These are phyloP conservation scores for Threskiornis aethiopicus DNA, from an alignment of 2,797 vertebrate species.

Conservation along the genomic window DNA sequence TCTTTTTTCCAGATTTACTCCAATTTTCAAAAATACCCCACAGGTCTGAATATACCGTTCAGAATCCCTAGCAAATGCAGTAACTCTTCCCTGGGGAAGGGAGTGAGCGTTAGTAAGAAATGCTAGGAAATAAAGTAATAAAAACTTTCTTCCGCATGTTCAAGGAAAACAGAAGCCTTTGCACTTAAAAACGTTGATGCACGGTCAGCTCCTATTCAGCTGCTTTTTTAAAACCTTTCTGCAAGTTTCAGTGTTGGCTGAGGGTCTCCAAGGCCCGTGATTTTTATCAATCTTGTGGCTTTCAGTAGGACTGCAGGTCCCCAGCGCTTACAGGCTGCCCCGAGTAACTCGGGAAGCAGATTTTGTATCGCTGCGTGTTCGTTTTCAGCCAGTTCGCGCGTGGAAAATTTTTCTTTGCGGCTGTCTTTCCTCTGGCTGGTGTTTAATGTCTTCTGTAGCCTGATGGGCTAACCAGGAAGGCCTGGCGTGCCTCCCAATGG, in stretches of 20 bases:
- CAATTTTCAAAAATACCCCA: neutral
- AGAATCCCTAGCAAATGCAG: neutral
- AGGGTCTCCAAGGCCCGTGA: fast-evolving
- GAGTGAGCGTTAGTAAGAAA: neutral
- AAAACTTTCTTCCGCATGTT: neutral
- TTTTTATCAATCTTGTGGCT: neutral
- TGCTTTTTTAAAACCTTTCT: neutral
- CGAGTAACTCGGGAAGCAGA: fast-evolving
- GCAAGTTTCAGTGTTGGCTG: neutral
- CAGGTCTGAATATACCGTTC: neutral
- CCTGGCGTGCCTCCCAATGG: neutral
- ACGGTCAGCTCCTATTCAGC: neutral
- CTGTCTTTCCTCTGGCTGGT: neutral
- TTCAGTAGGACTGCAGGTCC: fast-evolving
- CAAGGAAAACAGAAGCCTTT: neutral
- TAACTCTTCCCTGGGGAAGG: neutral
- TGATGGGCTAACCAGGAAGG: neutral
- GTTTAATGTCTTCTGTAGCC: neutral
- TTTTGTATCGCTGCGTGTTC: fast-evolving
- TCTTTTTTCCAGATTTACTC: neutral
- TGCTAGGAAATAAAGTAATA: neutral
- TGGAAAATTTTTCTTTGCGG: neutral
- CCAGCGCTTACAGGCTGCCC: too few species aligned
- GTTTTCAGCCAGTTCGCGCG: neutral
- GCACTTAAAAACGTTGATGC: fast-evolving